Percentiles rank a stretch among this genome's conserved stretches.
phyloP scores from a whole-genome alignment of 2,797 vertebrate genomes.

The Sarcoramphus papa region DNA sequence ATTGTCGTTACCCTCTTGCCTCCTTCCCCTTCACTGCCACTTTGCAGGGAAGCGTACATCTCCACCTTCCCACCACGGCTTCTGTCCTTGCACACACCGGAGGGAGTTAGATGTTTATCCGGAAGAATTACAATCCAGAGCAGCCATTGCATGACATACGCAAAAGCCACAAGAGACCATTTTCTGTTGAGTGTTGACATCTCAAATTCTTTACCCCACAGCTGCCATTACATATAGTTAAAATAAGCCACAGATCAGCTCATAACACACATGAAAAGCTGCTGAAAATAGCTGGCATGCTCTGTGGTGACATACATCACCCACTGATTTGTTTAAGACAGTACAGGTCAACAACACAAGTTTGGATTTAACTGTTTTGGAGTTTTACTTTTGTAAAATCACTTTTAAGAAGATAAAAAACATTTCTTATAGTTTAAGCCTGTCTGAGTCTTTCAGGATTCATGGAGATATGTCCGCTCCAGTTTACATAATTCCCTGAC shows the following conservation, averaged over 20 bases:
- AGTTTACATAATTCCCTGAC: slow-evolving; percentile 10
- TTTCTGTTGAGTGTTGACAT: slow-evolving; percentile 4
- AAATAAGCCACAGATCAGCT: slow-evolving; percentile 6
- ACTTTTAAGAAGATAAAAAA: background rate
- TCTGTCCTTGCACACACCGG: background rate
- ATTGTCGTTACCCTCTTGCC: background rate
- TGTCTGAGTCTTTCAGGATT: background rate
- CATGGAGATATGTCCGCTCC: background rate
- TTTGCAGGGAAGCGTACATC: background rate
- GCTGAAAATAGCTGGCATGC: background rate
- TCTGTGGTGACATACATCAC: background rate
- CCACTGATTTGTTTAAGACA: background rate
- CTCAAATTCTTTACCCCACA: background rate
- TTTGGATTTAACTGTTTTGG: background rate
- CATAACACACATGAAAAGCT: background rate
- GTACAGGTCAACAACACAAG: background rate
- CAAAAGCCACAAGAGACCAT: background rate
- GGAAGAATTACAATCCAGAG: background rate
- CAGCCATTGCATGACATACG: background rate
- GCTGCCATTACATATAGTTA: background rate
- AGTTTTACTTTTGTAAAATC: background rate
- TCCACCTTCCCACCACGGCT: background rate
- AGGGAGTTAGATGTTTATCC: background rate
- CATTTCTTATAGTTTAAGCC: background rate
- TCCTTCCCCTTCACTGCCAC: background rate